These are phyloP conservation scores for Phrynocephalus versicolor DNA, from an alignment of 2,113 vertebrate species.

Conservation along the genomic window DNA sequence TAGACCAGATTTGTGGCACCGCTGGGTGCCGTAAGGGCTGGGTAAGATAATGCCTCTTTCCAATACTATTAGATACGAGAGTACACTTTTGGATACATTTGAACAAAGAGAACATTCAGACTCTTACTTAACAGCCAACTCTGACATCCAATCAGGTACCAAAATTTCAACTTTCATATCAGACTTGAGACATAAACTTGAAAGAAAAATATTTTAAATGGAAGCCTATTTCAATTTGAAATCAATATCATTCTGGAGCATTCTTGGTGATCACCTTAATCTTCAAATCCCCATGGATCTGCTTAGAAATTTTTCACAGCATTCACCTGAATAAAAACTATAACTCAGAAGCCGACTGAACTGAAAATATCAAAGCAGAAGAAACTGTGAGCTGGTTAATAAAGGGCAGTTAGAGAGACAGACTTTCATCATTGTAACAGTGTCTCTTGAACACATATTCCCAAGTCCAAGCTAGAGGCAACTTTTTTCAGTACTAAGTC, in stretches of 20 bases:
- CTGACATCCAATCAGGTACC: not conserved
- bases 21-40: too few relatives aligned
- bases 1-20: too few relatives aligned
- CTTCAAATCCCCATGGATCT: not conserved
- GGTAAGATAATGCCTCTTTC: too few relatives aligned
- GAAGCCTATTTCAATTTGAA: slow-evolving; percentile 4
- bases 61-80: too few relatives aligned
- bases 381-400: not conserved
- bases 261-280: not conserved
- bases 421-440: not conserved
- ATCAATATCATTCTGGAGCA: not conserved
- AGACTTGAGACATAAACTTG: not conserved
- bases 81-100: too few relatives aligned
- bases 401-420: not conserved
- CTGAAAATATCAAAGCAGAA: slow-evolving; percentile 6
- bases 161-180: not conserved
- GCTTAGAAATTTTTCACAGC: not conserved
- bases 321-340: not conserved
- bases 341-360: not conserved
- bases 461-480: not conserved
- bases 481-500: not conserved
- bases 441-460: not conserved
- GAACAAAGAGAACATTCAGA: not conserved
- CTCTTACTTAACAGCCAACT: not conserved
- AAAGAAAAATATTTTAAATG: not conserved